A percentile compares a stretch with the other conserved stretches of the same genome.
Conservation (phyloP, 2,888 invertebrate species). For the Notodonta ziczac region DNA sequence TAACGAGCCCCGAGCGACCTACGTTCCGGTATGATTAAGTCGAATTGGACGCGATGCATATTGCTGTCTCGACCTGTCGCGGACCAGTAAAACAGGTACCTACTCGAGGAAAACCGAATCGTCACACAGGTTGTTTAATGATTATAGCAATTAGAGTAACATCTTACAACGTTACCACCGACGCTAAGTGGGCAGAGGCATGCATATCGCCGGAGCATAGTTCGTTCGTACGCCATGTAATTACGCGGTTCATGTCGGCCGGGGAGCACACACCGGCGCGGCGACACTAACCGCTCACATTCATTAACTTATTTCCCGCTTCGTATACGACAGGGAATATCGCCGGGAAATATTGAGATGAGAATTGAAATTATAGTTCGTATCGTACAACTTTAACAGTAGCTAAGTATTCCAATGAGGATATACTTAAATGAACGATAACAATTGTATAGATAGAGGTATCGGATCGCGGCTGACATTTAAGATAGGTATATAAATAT, state of each 20-base stretch:
- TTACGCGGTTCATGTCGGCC: neutral
- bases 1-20: too few relatives aligned
- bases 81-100: too few relatives aligned
- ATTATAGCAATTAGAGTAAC: neutral
- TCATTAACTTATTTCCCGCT: neutral
- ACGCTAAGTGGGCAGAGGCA: neutral
- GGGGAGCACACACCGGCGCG: neutral
- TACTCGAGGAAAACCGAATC: too few relatives aligned
- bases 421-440: neutral
- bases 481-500: neutral
- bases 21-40: too few relatives aligned
- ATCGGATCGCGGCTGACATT: neutral
- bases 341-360: neutral
- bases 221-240: neutral
- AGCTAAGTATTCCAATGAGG: neutral
- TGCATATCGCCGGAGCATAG: neutral
- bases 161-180: neutral
- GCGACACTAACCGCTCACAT: neutral
- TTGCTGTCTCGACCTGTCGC: too few relatives aligned
- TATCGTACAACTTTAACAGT: slow-evolving; percentile 1
- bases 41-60: too few relatives aligned
- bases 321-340: neutral
- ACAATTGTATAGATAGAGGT: neutral
- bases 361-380: neutral
- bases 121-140: too few relatives aligned